Base-by-base conservation (phyloP, 1,140 invertebrate genomes). In the Drosophila dunni region DNA sequence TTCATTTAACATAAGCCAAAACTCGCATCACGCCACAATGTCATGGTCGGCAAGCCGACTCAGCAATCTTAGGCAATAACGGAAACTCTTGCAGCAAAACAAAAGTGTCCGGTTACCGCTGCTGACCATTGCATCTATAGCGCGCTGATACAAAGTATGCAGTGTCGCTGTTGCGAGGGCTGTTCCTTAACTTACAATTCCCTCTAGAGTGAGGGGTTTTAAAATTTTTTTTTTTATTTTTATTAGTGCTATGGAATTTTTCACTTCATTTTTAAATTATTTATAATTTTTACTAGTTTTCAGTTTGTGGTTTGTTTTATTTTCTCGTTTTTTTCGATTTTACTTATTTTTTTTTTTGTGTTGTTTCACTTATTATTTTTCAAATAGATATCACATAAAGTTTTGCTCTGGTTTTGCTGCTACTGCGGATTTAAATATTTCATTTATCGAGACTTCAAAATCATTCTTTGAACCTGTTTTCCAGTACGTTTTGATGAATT, bases 331-430 rank as follows among this genome's bases (percentile, higher is more conserved):
- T 71, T 58, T 75, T 68, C 66, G 48, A 29, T 61, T 64, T 58
- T 79, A 11, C 45, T 64, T 42, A 75, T 58, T 67, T 69, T 51
- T 62, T 58, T 17, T 13, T 75, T 71, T 63, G 20, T 78, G 67
- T 53, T 72, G 63, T 78, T 89, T 84, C 75, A 80, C 75, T 81
- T 90, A 86, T 81, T 90, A 86, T 90, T 90, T 82, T 90, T 86
- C 81, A 90, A 90, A 90, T 90, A 86, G 79, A 90, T 90, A 90
- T 90, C 85, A 88, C 85, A 88, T 84, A 84, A 90, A 80, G 72
- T 82, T 86, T 86, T 90, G 65, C 71, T 85, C 24, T 90, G 54
- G 68, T 78, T 81, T 73, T 73, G 62, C 57, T 56, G 57, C 68
- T 66, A 66, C 53, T 80, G 57, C 65, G 69, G 51, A 63, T 64